A percentile compares a stretch with the other conserved stretches of the same genome.
phyloP scores from a whole-genome alignment of 2,113 vertebrate genomes.

The Sarotherodon lohbergeri region DNA sequence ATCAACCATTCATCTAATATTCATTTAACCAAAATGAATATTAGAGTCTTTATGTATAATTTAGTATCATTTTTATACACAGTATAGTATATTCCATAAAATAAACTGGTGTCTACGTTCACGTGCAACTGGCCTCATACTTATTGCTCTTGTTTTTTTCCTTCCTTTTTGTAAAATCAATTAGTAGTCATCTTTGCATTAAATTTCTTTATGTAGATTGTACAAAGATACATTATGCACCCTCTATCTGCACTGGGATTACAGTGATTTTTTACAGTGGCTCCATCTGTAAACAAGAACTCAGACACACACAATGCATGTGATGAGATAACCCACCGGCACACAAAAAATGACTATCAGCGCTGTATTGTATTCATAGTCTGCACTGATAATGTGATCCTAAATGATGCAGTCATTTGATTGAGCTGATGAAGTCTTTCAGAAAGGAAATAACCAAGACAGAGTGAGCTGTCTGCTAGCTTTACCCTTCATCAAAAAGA shows the following conservation, averaged over 20 bases:
- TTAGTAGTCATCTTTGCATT: background rate
- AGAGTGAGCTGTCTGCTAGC: constrained; percentile 46
- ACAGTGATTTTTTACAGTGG: background rate
- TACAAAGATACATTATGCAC: background rate
- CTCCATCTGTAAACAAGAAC: constrained; percentile 3
- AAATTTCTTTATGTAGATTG: background rate
- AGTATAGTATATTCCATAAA: background rate
- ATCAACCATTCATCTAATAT: background rate
- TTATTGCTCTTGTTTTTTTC: background rate
- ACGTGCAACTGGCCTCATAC: background rate
- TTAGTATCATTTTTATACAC: background rate
- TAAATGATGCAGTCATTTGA: constrained; percentile 40
- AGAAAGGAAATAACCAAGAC: constrained; percentile 29
- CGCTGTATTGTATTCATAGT: constrained; percentile 3
- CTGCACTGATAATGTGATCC: constrained; percentile 11
- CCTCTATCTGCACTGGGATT: background rate
- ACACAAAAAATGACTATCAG: background rate
- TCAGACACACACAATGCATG: background rate
- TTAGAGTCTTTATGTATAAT: background rate
- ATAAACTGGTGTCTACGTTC: background rate
- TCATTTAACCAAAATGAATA: background rate
- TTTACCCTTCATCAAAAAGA: constrained; percentile 39
- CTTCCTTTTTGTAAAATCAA: background rate
- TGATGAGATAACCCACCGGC: background rate
- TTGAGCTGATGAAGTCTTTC: constrained; percentile 28